Evolutionary conservation across 2,797 vertebrate genomes (phyloP), one percentile per base, ranked within the genome.

Genomic region (Salarias fasciatus): DNA sequence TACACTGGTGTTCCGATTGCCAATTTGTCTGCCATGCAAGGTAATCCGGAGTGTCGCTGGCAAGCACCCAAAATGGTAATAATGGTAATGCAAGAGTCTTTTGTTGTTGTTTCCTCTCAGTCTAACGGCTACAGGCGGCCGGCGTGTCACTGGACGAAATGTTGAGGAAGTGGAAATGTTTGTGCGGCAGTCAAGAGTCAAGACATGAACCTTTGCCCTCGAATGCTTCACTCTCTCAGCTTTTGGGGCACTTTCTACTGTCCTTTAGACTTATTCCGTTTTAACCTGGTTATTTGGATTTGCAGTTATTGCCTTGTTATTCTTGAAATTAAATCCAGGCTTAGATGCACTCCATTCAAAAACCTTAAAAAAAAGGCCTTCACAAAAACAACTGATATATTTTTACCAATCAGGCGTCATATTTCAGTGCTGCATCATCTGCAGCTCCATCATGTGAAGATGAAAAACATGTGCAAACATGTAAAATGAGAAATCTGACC

Each of bases 1-100:
- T 91, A 91, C 77, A 77, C 86, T 68, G 83, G 70, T 70, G 78
- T 86, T 90, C 79, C 71, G 71, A 89, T 88, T 88, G 91, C 89
- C 92, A 92, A 92, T 93, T 92, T 92, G 89, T 92, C 91, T 87
- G 87, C 87, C 83, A 80, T 85, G 83, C 83, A 86, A 91, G 86
- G 89, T 92, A 90, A 92, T 90, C 88, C 79, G 72, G 78, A 88
- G 86, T 72, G 79, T 86, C 61, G 69, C 77, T 93, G 92, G 92
- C 91, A 79, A 43, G 80, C 78, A 5, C 83, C 92, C 92, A 93
- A 84, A 89, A 90, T 83, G 80, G 83, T 86, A 92, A 91, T 91
- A 92, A 91, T 88, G 87, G 86, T 88, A 90, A 91, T 88, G 89
- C 81, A 80, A 64, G 77, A 82, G 79, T 67, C 72, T 72, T 88